A percentile compares a stretch with the other conserved stretches of the same genome.
Conservation (phyloP, 2,888 invertebrate genomes). For the Drosophila phalerata region DNA sequence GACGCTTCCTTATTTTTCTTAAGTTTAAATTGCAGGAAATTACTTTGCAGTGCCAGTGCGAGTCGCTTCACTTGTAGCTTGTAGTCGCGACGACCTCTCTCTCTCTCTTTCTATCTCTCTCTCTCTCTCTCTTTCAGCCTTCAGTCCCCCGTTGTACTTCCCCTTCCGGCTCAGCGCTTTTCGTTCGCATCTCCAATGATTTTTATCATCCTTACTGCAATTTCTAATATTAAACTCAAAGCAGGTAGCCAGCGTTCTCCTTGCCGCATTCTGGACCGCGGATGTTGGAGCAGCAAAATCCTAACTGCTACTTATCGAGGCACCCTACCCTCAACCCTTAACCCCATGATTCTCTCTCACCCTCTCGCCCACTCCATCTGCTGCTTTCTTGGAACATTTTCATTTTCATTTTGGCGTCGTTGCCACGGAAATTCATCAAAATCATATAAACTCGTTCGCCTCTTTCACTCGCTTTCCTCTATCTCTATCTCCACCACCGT, state of each 20-base stretch:
- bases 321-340: too few species aligned
- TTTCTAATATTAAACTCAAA: conserved; percentile 75
- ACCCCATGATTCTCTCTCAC: too few species aligned
- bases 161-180: conserved; percentile 7
- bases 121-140: neutral
- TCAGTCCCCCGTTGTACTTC: neutral
- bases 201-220: conserved; percentile 63
- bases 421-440: conserved; percentile 82
- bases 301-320: conserved; percentile 80
- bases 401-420: conserved; percentile 79
- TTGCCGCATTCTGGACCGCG: conserved; percentile 45
- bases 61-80: conserved; percentile 40
- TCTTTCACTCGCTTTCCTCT: neutral
- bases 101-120: neutral
- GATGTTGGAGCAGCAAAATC: conserved; percentile 67
- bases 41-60: conserved; percentile 69
- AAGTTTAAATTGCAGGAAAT: conserved; percentile 82
- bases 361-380: too few species aligned
- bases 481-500: too few species aligned
- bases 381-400: conserved; percentile 39
- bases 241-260: conserved; percentile 35
- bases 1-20: conserved; percentile 81
- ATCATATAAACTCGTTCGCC: conserved; percentile 79
- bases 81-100: too few species aligned
- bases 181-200: conserved; percentile 48